Evolutionary conservation across 2,797 vertebrate species (phyloP).

Genomic region (Melopsittacus undulatus): DNA sequence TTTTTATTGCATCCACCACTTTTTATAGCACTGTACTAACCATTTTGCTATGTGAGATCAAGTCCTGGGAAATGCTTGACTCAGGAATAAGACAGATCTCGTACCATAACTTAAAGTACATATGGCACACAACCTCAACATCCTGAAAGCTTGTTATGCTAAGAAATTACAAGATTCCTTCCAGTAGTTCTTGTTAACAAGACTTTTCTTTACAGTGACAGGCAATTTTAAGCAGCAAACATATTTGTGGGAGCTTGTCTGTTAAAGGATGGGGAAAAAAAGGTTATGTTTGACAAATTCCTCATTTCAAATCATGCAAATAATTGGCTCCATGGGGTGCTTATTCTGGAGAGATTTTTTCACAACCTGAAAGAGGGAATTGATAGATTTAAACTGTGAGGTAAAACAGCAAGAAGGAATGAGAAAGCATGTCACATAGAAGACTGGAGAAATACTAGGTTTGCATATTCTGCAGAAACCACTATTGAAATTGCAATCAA

Average conservation of each 20-base stretch:
- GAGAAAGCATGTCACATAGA: not conserved
- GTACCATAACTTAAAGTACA: not conserved
- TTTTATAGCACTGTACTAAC: not conserved
- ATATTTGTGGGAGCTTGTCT: conserved; percentile 17
- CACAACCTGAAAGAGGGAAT: not conserved
- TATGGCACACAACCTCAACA: not conserved
- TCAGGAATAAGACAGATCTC: not conserved
- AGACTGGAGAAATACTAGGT: not conserved
- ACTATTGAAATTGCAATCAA: not conserved
- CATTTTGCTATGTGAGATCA: not conserved
- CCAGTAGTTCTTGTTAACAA: conserved; percentile 4
- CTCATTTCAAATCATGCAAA: conserved; percentile 58
- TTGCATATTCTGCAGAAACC: not conserved
- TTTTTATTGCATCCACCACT: not conserved
- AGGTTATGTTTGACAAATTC: conserved; percentile 40
- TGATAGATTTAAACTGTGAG: conserved; percentile 9
- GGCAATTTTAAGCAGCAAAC: conserved; percentile 9
- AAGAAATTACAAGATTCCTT: not conserved
- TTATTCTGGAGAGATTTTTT: conserved; percentile 46
- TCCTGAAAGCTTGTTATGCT: not conserved
- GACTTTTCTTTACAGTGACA: not conserved
- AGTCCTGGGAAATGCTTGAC: conserved; percentile 2
- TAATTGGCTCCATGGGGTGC: conserved; percentile 50
- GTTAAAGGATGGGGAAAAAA: conserved; percentile 27
- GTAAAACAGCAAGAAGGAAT: not conserved